phyloP scores from a whole-genome alignment of 1,140 invertebrate genomes.

The Bombyx mandarina region DNA sequence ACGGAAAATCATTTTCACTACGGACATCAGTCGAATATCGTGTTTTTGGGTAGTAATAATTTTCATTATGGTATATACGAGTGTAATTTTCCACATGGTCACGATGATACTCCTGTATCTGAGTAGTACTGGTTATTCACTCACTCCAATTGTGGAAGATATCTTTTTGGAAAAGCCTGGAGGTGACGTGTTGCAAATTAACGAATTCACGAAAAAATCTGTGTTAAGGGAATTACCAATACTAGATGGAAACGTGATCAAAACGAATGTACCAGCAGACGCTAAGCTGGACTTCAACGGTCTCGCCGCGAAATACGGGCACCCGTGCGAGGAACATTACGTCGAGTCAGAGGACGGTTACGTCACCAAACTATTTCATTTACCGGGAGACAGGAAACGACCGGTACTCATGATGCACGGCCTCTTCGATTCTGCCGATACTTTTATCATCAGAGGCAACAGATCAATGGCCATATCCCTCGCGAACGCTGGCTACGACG shows the following conservation, averaged over 20 bases:
- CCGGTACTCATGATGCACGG: constrained; percentile 80
- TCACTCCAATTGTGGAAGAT: no score
- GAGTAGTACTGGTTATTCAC: no score
- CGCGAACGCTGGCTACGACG: constrained; percentile 73
- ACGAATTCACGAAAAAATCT: no score
- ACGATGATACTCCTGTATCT: no score
- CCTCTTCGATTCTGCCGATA: constrained; percentile 76
- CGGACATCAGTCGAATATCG: no score
- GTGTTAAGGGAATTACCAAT: no score
- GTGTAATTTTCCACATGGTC: no score
- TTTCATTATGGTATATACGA: no score
- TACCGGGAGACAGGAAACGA: constrained; percentile 51
- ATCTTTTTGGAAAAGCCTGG: no score
- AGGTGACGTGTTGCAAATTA: no score
- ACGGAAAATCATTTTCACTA: no score
- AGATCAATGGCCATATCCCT: constrained; percentile 49
- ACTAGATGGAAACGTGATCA: neutral
- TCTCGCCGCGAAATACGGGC: constrained; percentile 60
- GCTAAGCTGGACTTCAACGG: constrained; percentile 8
- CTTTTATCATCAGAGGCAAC: constrained; percentile 73
- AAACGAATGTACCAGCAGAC: constrained; percentile 7
- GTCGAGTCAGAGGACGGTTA: constrained; percentile 76
- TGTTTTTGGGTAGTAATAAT: no score
- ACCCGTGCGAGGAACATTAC: constrained; percentile 64
- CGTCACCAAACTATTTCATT: constrained; percentile 76